Percentiles rank a stretch among this genome's conserved stretches.
These are phyloP conservation scores for Enteromius viviparus DNA, from an alignment of 2,797 vertebrate species.

Conservation along the genomic window DNA sequence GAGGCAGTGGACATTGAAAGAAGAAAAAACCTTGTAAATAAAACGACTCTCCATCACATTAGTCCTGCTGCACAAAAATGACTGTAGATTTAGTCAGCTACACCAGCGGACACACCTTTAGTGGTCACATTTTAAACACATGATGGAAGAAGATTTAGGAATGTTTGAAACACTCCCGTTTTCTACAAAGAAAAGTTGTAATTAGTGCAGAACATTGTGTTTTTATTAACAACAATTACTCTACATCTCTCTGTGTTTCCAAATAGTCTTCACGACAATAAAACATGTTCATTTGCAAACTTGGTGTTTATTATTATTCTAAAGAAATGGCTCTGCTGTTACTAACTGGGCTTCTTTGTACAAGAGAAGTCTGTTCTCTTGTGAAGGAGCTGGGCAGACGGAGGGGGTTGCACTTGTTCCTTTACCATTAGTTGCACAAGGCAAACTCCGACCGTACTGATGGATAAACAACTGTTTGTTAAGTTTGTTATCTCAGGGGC, in stretches of 20 bases:
- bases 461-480: constrained; percentile 68
- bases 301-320: not conserved
- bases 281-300: not conserved
- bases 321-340: not conserved
- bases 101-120: not conserved
- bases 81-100: constrained; percentile 4
- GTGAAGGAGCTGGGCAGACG: not conserved
- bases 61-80: not conserved
- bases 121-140: constrained; percentile 1
- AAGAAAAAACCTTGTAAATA: not conserved
- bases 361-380: constrained; percentile 11
- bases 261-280: not conserved
- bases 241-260: not conserved
- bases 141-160: not conserved
- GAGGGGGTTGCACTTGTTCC: not conserved
- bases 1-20: constrained; percentile 22
- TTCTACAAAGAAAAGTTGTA: not conserved
- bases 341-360: not conserved
- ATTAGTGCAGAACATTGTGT: not conserved
- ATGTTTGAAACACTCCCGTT: not conserved
- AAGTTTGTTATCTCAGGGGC: constrained; percentile 64
- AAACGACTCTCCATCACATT: not conserved
- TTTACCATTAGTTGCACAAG: not conserved
- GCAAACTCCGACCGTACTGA: constrained; percentile 47
- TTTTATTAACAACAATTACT: not conserved